Evolutionary conservation across 2,113 vertebrate species (phyloP), one percentile per base, ranked within the genome.

Genomic region (Enhydra lutris): DNA sequence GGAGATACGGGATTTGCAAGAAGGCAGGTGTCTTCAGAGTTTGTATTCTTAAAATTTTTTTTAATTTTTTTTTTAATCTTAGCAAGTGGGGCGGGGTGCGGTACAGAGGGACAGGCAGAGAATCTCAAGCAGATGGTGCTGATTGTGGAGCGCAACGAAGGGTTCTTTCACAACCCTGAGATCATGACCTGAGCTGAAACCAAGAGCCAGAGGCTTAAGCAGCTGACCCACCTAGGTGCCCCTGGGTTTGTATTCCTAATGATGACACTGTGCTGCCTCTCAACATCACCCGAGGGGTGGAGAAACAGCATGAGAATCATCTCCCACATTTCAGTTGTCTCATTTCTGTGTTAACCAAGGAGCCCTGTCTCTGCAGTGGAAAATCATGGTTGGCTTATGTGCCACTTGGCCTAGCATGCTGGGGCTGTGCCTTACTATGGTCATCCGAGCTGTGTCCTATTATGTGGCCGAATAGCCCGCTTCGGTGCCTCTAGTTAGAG

Each of bases 391-490:
- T 65, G 47, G 57, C n/a, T 76, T 59, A 7, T 14, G 45, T 61
- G 61, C 79, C 11, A 8, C 39, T 36, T 26, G 14, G 20, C 12
- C 42, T 63, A 14, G 14, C 63, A 36, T 65, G 7, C 34, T 8
- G 52, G 36, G 73, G 12, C 31, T 71, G 6, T 78, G 71, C 36
- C 55, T 9, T 55, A 20, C 21, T 24, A 0, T 1, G 45, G 9
- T 86, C 59, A 18, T 23, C 17, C 29, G 57, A 24, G 26, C 91
- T n/a, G 26, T 63, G 15, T 65, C 45, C 12, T 7, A 36, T 24
- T 3, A 0, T 4, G 3, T n/a, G 29, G 59, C 39, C 7, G 3
- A 26, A 7, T 5, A 9, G 52, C 52, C 2, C 17, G 10, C 21
- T 50, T 55, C n/a, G 21, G 57, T 63, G 9, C 71, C 39, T 76